Evolutionary conservation across 2,888 invertebrate genomes (phyloP), one percentile per base, ranked within the genome.

Genomic region (Mesorhabditis belari): DNA sequence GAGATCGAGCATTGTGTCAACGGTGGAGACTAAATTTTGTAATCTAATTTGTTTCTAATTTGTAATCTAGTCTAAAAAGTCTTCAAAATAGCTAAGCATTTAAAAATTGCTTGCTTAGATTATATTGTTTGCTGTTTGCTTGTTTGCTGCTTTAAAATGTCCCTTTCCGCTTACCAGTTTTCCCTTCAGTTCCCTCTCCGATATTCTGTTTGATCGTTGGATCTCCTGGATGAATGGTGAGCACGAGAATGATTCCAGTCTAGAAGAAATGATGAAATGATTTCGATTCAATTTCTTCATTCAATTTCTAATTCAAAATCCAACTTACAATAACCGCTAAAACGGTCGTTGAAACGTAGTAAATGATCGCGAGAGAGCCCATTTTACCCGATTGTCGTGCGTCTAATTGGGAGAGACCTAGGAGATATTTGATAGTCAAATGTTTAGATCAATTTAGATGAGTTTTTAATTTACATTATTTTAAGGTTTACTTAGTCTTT

Each of bases 1-100:
- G 80, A 92, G 87, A 85, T 92, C 92, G 79, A 92, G 84, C 71
- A 92, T 86, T 76, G 91, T 91, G 80, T 92, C 92, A 82, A 92
- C 83, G 74, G 80, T 80, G 62, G 73, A 73, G 61, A 81, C 81
- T 35, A 35, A 35, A 35, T n/a, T 35, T 35, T 35, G n/a, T n/a
- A 35, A 17, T 35, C 12, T 1, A 35, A n/a, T 2, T 9, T 35
- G 12, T 17, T 2, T 9, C 12, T 35, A 35, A 2, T 35, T 35
- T 35, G 12, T 35, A 35, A n/a, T 17, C 44, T n/a, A 35, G 12
- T 17, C 44, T 35, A n/a, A 12, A 35, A 35, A 35, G n/a, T 35
- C n/a, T 35, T 9, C 44, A n/a, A 35, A 35, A 35, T 17, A 35
- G 12, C 44, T 35, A 2, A 35, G n/a, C 12, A 17, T 35, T n/a